A percentile compares a stretch with the other conserved stretches of the same genome.
These are phyloP conservation scores for Ferrisia virgata DNA, from an alignment of 2,888 invertebrate genomes.

Conservation along the genomic window DNA sequence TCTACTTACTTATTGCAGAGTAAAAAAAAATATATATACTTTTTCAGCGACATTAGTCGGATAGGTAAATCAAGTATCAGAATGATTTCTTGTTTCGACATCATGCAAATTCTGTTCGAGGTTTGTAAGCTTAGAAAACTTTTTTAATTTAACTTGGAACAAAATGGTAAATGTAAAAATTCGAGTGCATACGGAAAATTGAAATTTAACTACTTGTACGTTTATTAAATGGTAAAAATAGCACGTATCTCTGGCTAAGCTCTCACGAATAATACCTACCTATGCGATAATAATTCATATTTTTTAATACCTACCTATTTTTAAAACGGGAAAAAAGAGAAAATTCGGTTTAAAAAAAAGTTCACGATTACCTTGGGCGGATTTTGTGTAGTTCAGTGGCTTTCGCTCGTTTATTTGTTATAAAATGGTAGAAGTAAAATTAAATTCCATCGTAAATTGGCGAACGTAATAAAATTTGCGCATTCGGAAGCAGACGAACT, in stretches of 20 bases:
- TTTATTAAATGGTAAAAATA: no score
- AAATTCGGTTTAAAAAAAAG: not conserved
- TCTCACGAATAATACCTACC: no score
- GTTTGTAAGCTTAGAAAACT: not conserved
- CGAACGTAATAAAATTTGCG: not conserved
- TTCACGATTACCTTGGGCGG: not conserved
- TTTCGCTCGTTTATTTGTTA: not conserved
- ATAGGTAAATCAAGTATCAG: no score
- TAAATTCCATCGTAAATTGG: not conserved
- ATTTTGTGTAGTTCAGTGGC: not conserved
- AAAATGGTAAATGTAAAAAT: not conserved
- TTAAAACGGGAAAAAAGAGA: not conserved
- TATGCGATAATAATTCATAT: not conserved
- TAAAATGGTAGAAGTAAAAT: not conserved
- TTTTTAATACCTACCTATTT: not conserved
- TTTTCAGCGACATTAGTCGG: not conserved
- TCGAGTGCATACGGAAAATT: not conserved
- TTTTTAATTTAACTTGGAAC: constrained; percentile 1
- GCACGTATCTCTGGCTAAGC: not conserved
- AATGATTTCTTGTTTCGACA: not conserved
- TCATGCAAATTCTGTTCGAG: not conserved
- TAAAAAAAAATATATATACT: not conserved
- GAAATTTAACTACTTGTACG: constrained; percentile 2
- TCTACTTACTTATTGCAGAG: not conserved
- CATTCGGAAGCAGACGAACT: not conserved